Conservation (phyloP, 2,888 invertebrate genomes). For the Lobophora halterata region DNA sequence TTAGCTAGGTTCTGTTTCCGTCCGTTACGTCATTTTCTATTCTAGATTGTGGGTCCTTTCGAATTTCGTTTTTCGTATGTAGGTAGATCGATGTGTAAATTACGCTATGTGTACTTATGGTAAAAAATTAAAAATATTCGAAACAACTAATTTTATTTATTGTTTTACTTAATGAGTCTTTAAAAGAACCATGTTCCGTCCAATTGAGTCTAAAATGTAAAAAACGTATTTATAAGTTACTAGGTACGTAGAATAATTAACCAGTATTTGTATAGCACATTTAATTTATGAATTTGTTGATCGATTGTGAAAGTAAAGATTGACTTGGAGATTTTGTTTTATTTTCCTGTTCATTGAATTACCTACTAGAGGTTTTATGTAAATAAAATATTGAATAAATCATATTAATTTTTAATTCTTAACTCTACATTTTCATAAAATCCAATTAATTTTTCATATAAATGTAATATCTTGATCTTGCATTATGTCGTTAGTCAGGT, state of each 20-base stretch:
- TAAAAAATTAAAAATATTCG: too few relatives aligned
- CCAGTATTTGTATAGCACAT: slow-evolving; percentile 36
- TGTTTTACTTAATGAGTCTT: slow-evolving; percentile 8
- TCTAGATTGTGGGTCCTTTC: too few relatives aligned
- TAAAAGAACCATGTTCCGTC: slow-evolving; percentile 21
- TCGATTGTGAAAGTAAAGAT: slow-evolving; percentile 57
- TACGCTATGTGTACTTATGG: too few relatives aligned
- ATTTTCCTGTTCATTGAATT: slow-evolving; percentile 17
- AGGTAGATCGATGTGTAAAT: too few relatives aligned
- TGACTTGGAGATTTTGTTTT: slow-evolving; percentile 33
- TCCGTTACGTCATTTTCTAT: too few relatives aligned
- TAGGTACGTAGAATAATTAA: slow-evolving; percentile 22
- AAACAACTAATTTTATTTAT: too few relatives aligned
- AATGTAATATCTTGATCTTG: too few relatives aligned
- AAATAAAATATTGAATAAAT: slow-evolving; percentile 16
- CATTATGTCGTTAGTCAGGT: slow-evolving; percentile 54
- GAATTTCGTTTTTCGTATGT: too few relatives aligned
- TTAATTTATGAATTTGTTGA: slow-evolving; percentile 63
- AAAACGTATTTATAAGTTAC: slow-evolving; percentile 6
- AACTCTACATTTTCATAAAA: slow-evolving; percentile 9
- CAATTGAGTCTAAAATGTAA: slow-evolving; percentile 15
- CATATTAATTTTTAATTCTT: slow-evolving; percentile 16
- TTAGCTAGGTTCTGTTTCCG: too few relatives aligned
- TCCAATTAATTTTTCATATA: slow-evolving; percentile 4
- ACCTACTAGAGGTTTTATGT: background rate